Percentiles rank a stretch among this genome's conserved stretches.
phyloP scores from a whole-genome alignment of 1,140 invertebrate species.

The Lordiphosa clarofinis region DNA sequence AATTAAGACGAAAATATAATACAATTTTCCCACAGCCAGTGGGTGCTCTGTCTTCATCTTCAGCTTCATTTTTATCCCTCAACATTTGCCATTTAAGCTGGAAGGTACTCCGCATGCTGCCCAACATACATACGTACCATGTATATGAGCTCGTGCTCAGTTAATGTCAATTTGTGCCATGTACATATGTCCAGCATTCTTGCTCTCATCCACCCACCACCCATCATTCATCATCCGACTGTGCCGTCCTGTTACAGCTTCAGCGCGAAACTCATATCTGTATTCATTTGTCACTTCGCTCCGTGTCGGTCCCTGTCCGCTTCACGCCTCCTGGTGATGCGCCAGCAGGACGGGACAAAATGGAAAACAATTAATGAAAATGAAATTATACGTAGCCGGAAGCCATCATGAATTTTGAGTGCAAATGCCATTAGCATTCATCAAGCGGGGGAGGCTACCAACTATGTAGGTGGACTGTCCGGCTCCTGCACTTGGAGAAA shows the following conservation, averaged over 20 bases:
- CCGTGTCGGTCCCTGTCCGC: not conserved
- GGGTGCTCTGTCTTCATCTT: too few species aligned
- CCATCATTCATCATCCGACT: not conserved
- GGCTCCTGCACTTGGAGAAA: not conserved
- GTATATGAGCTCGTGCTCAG: not conserved
- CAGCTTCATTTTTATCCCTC: too few species aligned
- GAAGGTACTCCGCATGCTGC: too few species aligned
- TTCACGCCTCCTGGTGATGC: too few species aligned
- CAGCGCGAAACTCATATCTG: slow-evolving; percentile 4
- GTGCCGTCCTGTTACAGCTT: not conserved
- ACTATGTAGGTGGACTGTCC: not conserved
- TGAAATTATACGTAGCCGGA: slow-evolving; percentile 66
- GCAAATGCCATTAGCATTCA: slow-evolving; percentile 66
- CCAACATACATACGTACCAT: too few species aligned
- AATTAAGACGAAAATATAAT: too few species aligned
- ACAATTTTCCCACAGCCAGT: too few species aligned
- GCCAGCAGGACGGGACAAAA: slow-evolving; percentile 14
- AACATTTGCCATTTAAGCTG: too few species aligned
- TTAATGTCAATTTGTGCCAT: slow-evolving; percentile 1
- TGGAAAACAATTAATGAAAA: slow-evolving; percentile 75
- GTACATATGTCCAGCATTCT: not conserved
- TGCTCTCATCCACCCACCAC: not conserved
- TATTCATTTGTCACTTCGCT: slow-evolving; percentile 7
- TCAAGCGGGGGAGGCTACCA: not conserved
- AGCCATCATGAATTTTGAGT: slow-evolving; percentile 68